Base-by-base conservation (phyloP, 2,888 invertebrate species). In the Latrodectus hesperus region DNA sequence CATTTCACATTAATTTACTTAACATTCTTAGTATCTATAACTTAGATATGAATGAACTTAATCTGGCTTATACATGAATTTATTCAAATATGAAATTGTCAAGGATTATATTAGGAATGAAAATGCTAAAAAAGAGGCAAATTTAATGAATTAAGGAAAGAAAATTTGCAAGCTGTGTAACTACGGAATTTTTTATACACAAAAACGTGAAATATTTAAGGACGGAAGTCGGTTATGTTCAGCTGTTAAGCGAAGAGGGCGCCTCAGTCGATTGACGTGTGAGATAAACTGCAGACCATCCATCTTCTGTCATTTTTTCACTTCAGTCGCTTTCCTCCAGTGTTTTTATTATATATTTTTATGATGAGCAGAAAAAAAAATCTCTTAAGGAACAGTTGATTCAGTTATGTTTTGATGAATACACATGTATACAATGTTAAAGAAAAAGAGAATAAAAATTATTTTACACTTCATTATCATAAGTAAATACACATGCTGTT, bases 231-330 rank as follows among this genome's bases (percentile, higher is more conserved):
- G 71, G 76, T 65, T 70, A 80, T 86, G 80, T 55, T 76, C 67
- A 68, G 71, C 71, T 72, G 78, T 67, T 84, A 38, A 26, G 74
- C 60, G 70, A 71, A 73, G 80, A 80, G 86, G 81, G 77, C 77
- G 77, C 81, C 72, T 22, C 55, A 52, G 86, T 73, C 86, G 86
- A 87, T 87, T 87, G 86, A 87, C 81, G 76, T 81, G 73, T 72
- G 77, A 87, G 86, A 87, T 87, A 87, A 87, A 81, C 81, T 81
- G 72, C 81, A 72, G 64, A n/a, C 81, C 67, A 87, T 87, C 86
- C 86, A 87, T 87, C 86, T 87, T 87, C 70, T 87, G 84, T 84
- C 84, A 84, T 49, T n/a, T 78, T 80, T 67, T 65, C 51, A 26
- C 70, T 70, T 26, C n/a, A 51, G n/a, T 53, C 22, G 17, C 51